These are phyloP conservation scores for Brachionus asplanchnoidis DNA, from an alignment of 1,140 invertebrate genomes.

Conservation along the genomic window DNA sequence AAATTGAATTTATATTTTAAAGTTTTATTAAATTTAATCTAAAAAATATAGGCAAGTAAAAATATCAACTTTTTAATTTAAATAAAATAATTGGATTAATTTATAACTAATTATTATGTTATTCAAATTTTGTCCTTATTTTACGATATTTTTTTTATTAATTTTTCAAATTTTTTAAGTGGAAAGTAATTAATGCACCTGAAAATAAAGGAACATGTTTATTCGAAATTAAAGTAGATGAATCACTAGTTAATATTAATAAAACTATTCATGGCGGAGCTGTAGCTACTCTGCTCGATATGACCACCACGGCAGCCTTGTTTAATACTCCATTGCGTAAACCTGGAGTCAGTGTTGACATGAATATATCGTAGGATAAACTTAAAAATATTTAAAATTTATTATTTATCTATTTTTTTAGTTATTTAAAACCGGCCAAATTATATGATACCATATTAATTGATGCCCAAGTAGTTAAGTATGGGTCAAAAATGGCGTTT, in stretches of 20 bases:
- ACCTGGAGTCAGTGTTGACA: slow-evolving; percentile 17
- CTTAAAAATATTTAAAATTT: neutral
- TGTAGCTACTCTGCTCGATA: slow-evolving; percentile 4
- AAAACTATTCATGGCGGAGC: slow-evolving; percentile 30
- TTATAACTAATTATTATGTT: too few species aligned
- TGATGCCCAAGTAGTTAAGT: slow-evolving; percentile 6
- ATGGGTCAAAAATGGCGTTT: slow-evolving; percentile 14
- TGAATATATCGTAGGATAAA: slow-evolving; percentile 19
- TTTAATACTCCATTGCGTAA: slow-evolving; percentile 10
- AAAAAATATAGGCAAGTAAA: too few species aligned
- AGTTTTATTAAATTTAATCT: too few species aligned
- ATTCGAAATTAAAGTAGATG: slow-evolving; percentile 26
- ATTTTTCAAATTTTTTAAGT: neutral
- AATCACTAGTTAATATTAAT: neutral
- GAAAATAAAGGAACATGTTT: slow-evolving; percentile 21
- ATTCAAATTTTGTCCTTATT: too few species aligned
- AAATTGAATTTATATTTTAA: too few species aligned
- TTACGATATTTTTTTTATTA: neutral
- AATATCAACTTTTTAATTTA: too few species aligned
- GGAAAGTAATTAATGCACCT: slow-evolving; percentile 5
- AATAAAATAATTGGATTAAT: too few species aligned
- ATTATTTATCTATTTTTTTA: neutral
- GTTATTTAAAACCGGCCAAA: slow-evolving; percentile 24
- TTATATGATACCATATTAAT: slow-evolving; percentile 11
- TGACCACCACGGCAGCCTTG: neutral